Base-by-base conservation (phyloP, 2,888 invertebrate species). In the Allacma fusca region DNA sequence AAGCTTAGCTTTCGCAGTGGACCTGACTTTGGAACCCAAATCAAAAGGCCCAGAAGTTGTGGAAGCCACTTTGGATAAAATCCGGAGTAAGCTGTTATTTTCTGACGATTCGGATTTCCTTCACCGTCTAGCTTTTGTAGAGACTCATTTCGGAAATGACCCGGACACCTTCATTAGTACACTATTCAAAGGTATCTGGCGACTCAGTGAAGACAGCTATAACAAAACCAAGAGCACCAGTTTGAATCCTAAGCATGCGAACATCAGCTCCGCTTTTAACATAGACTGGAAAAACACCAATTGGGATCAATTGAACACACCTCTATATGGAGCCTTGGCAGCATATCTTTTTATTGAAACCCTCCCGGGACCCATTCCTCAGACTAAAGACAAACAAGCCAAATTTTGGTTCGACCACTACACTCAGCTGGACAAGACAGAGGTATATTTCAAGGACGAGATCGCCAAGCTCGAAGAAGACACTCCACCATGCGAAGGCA, bases 131-230 rank as follows among this genome's bases (percentile, higher is more conserved):
- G 80, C 81, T 1, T 80, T 71, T 24, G 81, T 81, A 0, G 80
- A 80, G 50, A 78, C 76, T 21, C 50, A 68, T 7, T 81, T 73
- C 62, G 81, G 81, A n/a, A 16, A 19, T 7, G 44, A 43, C 19
- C 16, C 62, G 1, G 34, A 23, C 12, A 81, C 81, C 16, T 81
- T 75, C 28, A 29, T 29, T 0, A 67, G 64, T 16, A 70, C 64
- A 23, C 75, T 19, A 24, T 79, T 80, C 13, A n/a, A n/a, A n/a
- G 81, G 81, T 26, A 80, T 81, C n/a, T 81, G 81, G 81, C 72
- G 79, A 40, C 59, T 81, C 4, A 59, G 43, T 9, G 40, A 40
- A 40, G 13, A 40, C 7, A 40, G 13, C 5, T 19, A 57, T 21
- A 65, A 43, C 0, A 62, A 29, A 23, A 29, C 69, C 2, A 29